phyloP scores from a whole-genome alignment of 2,888 invertebrate genomes.

The Drosophila mimica region DNA sequence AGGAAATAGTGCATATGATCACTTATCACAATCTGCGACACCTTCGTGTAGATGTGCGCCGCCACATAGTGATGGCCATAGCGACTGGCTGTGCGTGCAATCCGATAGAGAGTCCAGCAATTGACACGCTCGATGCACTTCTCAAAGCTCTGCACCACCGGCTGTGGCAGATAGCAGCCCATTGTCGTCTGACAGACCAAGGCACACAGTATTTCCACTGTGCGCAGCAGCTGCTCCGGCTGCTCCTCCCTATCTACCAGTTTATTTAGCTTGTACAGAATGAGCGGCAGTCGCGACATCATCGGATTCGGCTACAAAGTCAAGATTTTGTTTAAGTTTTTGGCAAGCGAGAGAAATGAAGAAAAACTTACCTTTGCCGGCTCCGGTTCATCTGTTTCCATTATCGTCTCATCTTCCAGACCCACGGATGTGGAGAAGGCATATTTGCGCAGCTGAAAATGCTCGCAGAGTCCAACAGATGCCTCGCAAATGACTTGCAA shows the following conservation, averaged over 20 bases:
- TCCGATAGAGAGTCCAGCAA: conserved; percentile 94
- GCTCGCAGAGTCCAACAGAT: conserved; percentile 90
- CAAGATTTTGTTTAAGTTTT: not conserved
- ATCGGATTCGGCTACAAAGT: conserved; percentile 73
- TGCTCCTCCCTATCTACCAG: conserved; percentile 75
- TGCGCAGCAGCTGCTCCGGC: conserved; percentile 85
- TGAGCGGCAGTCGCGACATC: conserved; percentile 79
- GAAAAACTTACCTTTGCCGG: conserved; percentile 41
- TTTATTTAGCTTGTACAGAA: conserved; percentile 82
- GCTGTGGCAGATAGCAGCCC: conserved; percentile 88
- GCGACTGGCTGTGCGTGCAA: conserved; percentile 93
- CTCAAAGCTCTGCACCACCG: conserved; percentile 87
- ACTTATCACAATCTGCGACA: conserved; percentile 91
- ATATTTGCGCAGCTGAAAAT: conserved; percentile 83
- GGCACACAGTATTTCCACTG: conserved; percentile 91
- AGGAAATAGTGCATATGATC: conserved; percentile 96
- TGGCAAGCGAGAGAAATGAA: not conserved
- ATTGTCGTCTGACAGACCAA: conserved; percentile 93
- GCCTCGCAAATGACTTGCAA: conserved; percentile 89
- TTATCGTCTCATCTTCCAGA: conserved; percentile 52
- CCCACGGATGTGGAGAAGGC: conserved; percentile 53
- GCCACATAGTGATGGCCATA: conserved; percentile 93
- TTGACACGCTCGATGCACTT: conserved; percentile 87
- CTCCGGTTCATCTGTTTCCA: conserved; percentile 74
- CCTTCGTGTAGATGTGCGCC: conserved; percentile 87